Evolutionary conservation across 2,888 invertebrate species (phyloP), one percentile per base, ranked within the genome.

Genomic region (Pseudoips prasinana): DNA sequence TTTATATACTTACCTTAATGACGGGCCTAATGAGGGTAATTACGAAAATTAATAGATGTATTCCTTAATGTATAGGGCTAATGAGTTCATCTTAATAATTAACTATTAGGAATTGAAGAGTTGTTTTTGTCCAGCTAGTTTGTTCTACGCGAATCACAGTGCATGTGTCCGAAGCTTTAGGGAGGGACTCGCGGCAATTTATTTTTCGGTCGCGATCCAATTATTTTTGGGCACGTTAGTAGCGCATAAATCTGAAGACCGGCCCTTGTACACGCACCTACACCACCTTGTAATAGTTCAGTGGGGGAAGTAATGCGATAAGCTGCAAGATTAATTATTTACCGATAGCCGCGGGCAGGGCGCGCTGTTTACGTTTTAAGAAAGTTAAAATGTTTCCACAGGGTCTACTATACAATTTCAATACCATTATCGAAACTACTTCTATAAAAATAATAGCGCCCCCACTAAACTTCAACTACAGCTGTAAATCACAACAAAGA

Each of bases 171-270:
- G 7, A 8, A 7, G 4, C 43, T 49, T 33, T 22, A 29, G 56
- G 58, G 51, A 50, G 48, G 60, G 57, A 56, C 54, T 58, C 49
- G 59, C 58, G 59, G 68, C 79, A 74, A 84, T 83, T 84, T 86
- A 85, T 87, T 81, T 84, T 82, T 80, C 81, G 81, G 75, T 76
- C 72, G 73, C 72, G 61, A 74, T 79, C 84, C 85, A 86, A 86
- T 87, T 86, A 86, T 86, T 87, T 85, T 79, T 72, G 76, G 82
- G 78, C 77, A 75, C 71, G 81, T 74, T 81, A 76, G 75, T 74
- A 69, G 64, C 59, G 72, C 73, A 84, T 79, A 78, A 82, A 81
- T 81, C 81, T 77, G 73, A 64, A 61, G 54, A 48, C 44, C 35
- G 46, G 33, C 46, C 55, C 57, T 53, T 52, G 66, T 67, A 65